phyloP scores from a whole-genome alignment of 2,113 vertebrate species.

The Arvicanthis niloticus region DNA sequence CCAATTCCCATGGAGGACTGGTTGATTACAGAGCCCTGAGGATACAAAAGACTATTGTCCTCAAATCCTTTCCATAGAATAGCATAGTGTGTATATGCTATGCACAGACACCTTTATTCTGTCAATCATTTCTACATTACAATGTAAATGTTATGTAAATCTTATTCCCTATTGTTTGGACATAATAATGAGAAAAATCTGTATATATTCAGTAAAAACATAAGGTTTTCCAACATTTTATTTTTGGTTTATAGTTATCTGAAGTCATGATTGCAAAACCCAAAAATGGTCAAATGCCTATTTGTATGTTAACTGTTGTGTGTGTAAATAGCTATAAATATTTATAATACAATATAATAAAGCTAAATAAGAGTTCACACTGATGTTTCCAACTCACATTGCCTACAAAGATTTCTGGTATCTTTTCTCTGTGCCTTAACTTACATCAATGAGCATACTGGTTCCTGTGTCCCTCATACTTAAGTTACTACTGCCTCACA shows the following conservation, averaged over 20 bases:
- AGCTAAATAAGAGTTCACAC: neutral
- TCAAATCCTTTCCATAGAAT: neutral
- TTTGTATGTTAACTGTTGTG: neutral
- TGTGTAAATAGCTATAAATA: too few relatives aligned
- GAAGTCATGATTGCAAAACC: neutral
- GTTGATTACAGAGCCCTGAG: neutral
- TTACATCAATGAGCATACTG: neutral
- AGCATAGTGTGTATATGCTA: neutral
- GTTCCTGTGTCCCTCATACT: neutral
- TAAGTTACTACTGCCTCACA: neutral
- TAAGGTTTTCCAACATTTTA: neutral
- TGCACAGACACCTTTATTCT: neutral
- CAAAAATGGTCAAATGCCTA: neutral
- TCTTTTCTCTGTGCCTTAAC: neutral
- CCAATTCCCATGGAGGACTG: too few relatives aligned
- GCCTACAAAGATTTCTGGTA: neutral
- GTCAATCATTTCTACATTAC: neutral
- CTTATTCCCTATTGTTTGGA: neutral
- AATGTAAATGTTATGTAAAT: neutral
- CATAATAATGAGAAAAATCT: neutral
- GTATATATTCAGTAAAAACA: neutral
- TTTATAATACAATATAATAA: too few relatives aligned
- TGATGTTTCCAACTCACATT: neutral
- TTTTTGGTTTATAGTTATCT: neutral
- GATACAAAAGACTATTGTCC: neutral